These are phyloP conservation scores for Heliangelus exortis DNA, from an alignment of 2,797 vertebrate genomes.

Conservation along the genomic window DNA sequence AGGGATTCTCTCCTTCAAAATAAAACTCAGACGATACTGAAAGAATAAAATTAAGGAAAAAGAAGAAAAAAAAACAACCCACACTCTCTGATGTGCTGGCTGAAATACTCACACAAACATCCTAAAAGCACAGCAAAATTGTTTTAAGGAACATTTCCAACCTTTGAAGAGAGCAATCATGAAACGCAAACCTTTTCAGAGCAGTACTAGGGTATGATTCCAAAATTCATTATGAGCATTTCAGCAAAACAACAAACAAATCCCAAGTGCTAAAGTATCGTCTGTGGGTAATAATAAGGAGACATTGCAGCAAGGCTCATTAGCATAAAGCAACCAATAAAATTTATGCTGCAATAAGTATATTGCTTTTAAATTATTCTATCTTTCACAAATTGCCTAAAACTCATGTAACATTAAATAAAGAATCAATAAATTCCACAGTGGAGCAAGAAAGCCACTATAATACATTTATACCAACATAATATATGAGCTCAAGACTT, in stretches of 20 bases:
- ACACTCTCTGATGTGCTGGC: not conserved
- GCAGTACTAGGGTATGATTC: not conserved
- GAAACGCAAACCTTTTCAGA: constrained; percentile 2
- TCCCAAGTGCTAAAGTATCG: constrained; percentile 28
- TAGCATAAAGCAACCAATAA: constrained; percentile 47
- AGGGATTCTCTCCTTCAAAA: not conserved
- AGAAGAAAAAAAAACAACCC: not conserved
- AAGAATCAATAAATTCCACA: constrained; percentile 68
- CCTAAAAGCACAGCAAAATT: not conserved
- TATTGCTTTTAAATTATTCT: constrained; percentile 69
- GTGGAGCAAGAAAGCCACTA: constrained; percentile 15
- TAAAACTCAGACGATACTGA: not conserved
- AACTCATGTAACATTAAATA: constrained; percentile 72
- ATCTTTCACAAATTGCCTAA: constrained; percentile 60
- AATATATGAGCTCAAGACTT: constrained; percentile 40
- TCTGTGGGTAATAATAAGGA: constrained; percentile 13
- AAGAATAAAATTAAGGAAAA: not conserved
- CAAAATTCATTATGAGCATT: constrained; percentile 1
- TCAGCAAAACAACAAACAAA: constrained; percentile 18
- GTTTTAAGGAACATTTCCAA: not conserved
- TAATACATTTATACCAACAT: constrained; percentile 40
- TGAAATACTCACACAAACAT: not conserved
- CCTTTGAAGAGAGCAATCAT: not conserved
- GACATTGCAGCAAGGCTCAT: not conserved
- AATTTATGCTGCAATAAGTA: constrained; percentile 54